Evolutionary conservation across 2,888 invertebrate species (phyloP), one percentile per base, ranked within the genome.

Genomic region (Drosophila sordidapex): DNA sequence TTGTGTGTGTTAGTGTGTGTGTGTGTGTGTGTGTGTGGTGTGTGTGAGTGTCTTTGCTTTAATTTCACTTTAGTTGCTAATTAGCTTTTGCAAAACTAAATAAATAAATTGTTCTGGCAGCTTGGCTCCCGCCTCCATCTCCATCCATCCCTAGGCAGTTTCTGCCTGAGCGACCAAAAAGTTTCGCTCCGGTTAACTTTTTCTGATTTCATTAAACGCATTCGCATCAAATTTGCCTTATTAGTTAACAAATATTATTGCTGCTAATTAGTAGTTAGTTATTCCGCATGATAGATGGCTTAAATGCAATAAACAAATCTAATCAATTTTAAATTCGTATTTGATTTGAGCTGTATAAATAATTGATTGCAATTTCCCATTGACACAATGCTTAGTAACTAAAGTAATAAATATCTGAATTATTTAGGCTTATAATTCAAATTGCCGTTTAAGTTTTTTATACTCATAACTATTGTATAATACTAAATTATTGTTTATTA

Each of bases 41-140:
- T 54, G 11, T 29, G 38, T 51, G 35, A 46, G 62, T 53, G 74
- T 71, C 81, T 89, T 74, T 84, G 86, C 83, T 86, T 87, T 87
- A 89, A 87, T 87, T 89, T 87, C 86, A 79, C 83, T 89, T 89
- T 87, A 87, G 88, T 87, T 89, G 89, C 86, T 87, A 87, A 87
- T 87, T 89, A 87, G 86, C 73, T 87, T 87, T 78, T 70, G 78
- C 75, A 77, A 85, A 87, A 87, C 80, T 83, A 83, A 87, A 85
- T 79, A 79, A 78, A 79, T 83, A 83, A 89, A 89, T 84, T 87
- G 83, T 77, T 79, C 74, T 70, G 78, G 69, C 81, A 79, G 73
- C 65, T 62, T 48, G 64, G 48, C 73, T 15, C 49, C 62, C 79
- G 25, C 27, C 25, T 48, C 38, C 38, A 18, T 6, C 49, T 13